These are phyloP conservation scores for Apeira syringaria DNA, from an alignment of 2,888 invertebrate genomes.

Conservation along the genomic window DNA sequence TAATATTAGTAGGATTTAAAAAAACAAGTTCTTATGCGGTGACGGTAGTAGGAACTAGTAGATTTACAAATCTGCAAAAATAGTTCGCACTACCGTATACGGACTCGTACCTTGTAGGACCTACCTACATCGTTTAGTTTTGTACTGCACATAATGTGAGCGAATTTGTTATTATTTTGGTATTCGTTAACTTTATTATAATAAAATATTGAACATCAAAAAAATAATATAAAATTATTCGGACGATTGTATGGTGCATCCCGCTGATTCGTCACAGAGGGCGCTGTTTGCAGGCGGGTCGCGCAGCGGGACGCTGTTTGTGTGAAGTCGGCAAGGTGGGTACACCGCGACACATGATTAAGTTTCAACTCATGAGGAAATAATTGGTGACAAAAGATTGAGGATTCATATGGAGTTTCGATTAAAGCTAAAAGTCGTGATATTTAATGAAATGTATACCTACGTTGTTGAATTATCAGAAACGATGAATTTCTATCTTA, in stretches of 20 bases:
- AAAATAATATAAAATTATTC: constrained; percentile 3
- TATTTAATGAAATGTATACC: no score
- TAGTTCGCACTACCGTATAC: no score
- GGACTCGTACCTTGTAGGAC: no score
- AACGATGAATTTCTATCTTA: no score
- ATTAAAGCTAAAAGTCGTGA: background rate
- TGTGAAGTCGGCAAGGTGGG: constrained; percentile 25
- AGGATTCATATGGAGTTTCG: background rate
- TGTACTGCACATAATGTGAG: no score
- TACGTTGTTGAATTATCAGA: no score
- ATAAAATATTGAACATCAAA: background rate
- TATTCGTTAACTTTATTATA: background rate
- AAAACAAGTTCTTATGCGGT: no score
- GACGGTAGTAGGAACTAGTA: no score
- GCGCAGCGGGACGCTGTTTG: constrained; percentile 24
- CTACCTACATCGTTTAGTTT: no score
- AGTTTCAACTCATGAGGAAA: constrained; percentile 9
- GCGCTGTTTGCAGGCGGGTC: constrained; percentile 37
- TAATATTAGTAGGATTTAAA: no score
- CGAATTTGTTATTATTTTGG: background rate
- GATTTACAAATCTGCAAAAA: no score
- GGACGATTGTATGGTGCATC: constrained; percentile 2
- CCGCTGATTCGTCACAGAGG: constrained; percentile 31
- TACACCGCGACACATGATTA: constrained; percentile 13
- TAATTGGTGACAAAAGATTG: constrained; percentile 12